A percentile compares a stretch with the other conserved stretches of the same genome.
These are phyloP conservation scores for Adrianichthys oophorus DNA, from an alignment of 2,797 vertebrate species.

Conservation along the genomic window DNA sequence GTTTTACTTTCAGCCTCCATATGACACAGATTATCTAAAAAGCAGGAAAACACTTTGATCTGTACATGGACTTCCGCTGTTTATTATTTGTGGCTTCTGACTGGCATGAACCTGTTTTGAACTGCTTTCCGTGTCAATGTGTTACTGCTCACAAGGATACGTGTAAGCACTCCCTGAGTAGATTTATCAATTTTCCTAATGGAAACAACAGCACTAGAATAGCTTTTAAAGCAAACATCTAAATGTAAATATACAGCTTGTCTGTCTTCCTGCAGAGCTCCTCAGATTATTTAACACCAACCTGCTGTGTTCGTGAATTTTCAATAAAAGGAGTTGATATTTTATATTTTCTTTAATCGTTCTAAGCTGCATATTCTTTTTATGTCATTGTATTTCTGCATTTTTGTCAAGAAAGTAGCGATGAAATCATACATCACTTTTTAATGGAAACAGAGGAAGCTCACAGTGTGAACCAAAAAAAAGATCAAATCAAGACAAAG, in stretches of 20 bases:
- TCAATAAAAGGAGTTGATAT: background rate
- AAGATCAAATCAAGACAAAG: no score
- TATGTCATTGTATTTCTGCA: no score
- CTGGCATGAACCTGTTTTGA: background rate
- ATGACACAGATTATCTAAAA: constrained; percentile 2
- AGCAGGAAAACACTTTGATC: background rate
- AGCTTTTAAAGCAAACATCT: no score
- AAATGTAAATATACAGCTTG: constrained; percentile 1
- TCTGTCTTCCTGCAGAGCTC: background rate
- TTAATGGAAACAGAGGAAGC: no score
- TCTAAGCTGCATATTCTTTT: no score
- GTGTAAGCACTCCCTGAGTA: background rate
- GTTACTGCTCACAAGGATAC: no score
- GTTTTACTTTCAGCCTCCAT: background rate
- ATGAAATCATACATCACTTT: no score
- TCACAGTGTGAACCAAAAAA: no score
- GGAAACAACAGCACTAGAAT: background rate
- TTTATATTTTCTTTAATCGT: no score
- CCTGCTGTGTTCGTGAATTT: background rate
- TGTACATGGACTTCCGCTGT: constrained; percentile 1
- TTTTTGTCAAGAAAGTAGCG: no score
- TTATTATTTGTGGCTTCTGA: constrained; percentile 21
- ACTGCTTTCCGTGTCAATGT: no score
- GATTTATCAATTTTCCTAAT: background rate
- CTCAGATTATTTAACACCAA: constrained; percentile 9